Percentiles rank a stretch among this genome's conserved stretches.
Evolutionary conservation across 2,888 invertebrate species (phyloP).

Genomic region (Abscondita cerata): DNA sequence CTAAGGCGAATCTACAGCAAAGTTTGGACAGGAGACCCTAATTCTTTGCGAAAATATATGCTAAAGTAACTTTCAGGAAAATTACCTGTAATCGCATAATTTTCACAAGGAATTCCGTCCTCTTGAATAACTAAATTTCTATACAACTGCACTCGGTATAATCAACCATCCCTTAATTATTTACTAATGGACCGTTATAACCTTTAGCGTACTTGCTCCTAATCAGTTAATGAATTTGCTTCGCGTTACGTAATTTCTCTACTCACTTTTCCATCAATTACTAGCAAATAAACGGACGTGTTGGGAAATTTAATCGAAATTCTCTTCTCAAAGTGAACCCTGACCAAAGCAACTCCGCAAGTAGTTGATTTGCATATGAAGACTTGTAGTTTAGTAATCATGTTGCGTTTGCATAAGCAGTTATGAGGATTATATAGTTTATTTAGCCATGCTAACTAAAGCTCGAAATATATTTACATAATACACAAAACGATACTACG

Average conservation of each 20-base stretch:
- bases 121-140: not conserved
- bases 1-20: slow-evolving; percentile 10
- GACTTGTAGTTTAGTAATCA: slow-evolving; percentile 22
- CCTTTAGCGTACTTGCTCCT: slow-evolving; percentile 5
- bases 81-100: slow-evolving; percentile 8
- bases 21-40: slow-evolving; percentile 8
- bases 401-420: slow-evolving; percentile 13
- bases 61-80: not conserved
- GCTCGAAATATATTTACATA: not conserved
- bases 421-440: slow-evolving; percentile 11
- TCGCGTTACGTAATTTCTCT: not conserved
- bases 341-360: slow-evolving; percentile 24
- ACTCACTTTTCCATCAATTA: not conserved
- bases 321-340: slow-evolving; percentile 22
- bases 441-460: slow-evolving; percentile 1
- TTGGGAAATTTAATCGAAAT: slow-evolving; percentile 8
- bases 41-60: slow-evolving; percentile 8
- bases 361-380: slow-evolving; percentile 27
- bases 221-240: not conserved
- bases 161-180: slow-evolving; percentile 19
- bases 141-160: slow-evolving; percentile 11
- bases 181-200: slow-evolving; percentile 22
- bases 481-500: no score
- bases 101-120: not conserved
- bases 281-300: not conserved